These are phyloP conservation scores for Tetramorium parvispinum DNA, from an alignment of 1,140 invertebrate genomes.

Conservation along the genomic window DNA sequence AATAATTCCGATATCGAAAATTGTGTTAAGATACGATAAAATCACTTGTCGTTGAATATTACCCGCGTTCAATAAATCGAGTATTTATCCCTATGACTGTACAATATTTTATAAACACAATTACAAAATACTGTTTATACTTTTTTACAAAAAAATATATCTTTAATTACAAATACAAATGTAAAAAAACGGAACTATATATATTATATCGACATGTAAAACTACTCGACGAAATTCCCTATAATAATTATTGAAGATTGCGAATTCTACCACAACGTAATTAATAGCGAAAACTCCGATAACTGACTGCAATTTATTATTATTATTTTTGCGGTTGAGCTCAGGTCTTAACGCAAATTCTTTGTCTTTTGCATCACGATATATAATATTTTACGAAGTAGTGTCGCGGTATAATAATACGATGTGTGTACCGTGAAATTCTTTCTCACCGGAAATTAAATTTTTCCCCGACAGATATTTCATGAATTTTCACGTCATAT, in stretches of 20 bases:
- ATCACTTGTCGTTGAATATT: background rate
- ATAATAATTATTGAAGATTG: background rate
- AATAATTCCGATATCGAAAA: background rate
- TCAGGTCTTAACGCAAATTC: conserved; percentile 20
- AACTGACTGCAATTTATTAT: conserved; percentile 1
- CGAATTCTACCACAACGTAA: conserved; percentile 5
- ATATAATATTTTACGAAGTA: background rate
- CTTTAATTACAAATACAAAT: background rate
- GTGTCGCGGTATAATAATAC: background rate
- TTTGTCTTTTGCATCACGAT: background rate
- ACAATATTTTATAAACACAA: background rate
- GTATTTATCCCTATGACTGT: too few species aligned
- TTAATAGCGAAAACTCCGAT: background rate
- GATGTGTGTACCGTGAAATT: background rate
- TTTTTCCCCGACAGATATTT: background rate
- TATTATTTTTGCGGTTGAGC: background rate
- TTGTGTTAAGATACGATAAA: background rate
- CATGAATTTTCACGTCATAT: background rate
- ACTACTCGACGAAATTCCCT: background rate
- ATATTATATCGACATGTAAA: background rate
- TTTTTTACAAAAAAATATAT: background rate
- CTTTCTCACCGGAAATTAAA: conserved; percentile 5
- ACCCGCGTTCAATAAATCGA: too few species aligned
- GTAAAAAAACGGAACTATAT: background rate
- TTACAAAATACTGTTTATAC: background rate